phyloP scores from a whole-genome alignment of 53 echinoderm and acorn worm genomes.

The Arbacia lixula region DNA sequence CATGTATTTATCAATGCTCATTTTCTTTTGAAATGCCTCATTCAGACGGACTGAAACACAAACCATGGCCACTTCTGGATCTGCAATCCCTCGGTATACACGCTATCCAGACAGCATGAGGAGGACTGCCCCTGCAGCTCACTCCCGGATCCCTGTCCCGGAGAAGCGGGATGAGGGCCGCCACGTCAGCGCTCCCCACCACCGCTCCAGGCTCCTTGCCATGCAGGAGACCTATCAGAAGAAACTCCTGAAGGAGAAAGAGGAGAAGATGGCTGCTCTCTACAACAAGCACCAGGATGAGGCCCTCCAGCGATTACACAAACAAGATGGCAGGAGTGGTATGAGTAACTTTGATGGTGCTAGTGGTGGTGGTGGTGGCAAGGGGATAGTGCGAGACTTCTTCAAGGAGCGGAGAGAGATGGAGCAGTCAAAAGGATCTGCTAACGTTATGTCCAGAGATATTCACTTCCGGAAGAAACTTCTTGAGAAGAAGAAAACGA shows the following conservation, averaged over 20 bases:
- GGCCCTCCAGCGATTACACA: slow-evolving; percentile 40
- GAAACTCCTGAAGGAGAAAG: slow-evolving; percentile 81
- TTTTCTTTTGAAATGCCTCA: no score
- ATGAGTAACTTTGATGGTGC: no score
- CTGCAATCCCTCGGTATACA: slow-evolving; percentile 1
- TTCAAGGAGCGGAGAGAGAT: slow-evolving; percentile 74
- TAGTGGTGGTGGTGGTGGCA: slow-evolving; percentile 28
- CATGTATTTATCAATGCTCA: no score
- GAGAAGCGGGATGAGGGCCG: slow-evolving; percentile 37
- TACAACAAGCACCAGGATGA: slow-evolving; percentile 75
- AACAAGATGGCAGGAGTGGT: background rate
- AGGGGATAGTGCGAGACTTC: slow-evolving; percentile 86
- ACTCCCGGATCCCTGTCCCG: slow-evolving; percentile 52
- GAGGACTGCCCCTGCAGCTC: slow-evolving; percentile 71
- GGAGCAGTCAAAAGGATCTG: slow-evolving; percentile 61
- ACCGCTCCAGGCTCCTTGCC: slow-evolving; percentile 71
- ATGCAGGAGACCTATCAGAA: slow-evolving; percentile 80
- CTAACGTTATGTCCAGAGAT: slow-evolving; percentile 32
- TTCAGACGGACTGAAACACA: no score
- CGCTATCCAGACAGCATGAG: slow-evolving; percentile 60
- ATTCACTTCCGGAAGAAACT: slow-evolving; percentile 71
- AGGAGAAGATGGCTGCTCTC: slow-evolving; percentile 82
- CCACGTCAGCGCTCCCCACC: slow-evolving; percentile 69
- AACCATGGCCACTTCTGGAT: slow-evolving; percentile 49
- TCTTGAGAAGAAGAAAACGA: slow-evolving; percentile 35